A percentile compares a stretch with the other conserved stretches of the same genome.
Evolutionary conservation across 2,797 vertebrate species (phyloP).

Genomic region (Phylloscopus collybita): DNA sequence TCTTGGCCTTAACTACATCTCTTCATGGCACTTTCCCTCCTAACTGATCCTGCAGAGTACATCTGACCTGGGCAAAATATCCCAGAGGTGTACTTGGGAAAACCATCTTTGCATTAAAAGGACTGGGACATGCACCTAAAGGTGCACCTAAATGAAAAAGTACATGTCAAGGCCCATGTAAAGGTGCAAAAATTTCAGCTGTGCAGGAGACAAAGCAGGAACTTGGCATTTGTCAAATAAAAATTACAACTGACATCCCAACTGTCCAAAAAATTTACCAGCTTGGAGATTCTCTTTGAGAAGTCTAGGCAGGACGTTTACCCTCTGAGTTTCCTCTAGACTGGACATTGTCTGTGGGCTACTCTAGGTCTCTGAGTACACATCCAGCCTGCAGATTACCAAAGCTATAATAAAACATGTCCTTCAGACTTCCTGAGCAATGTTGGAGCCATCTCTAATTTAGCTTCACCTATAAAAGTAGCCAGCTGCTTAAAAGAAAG

Average conservation of each 20-base stretch:
- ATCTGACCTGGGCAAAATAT: background rate
- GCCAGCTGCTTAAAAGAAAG: slow-evolving; percentile 1
- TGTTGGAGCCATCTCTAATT: background rate
- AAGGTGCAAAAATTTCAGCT: background rate
- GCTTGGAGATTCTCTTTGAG: background rate
- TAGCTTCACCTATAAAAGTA: slow-evolving; percentile 8
- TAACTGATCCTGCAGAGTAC: background rate
- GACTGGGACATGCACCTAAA: background rate
- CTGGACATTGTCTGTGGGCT: background rate
- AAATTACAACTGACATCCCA: background rate
- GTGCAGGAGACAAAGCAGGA: background rate
- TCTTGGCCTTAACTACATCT: background rate
- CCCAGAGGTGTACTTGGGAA: background rate
- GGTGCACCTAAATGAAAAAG: background rate
- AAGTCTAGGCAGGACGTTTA: background rate
- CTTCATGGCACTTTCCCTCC: background rate
- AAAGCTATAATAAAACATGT: background rate
- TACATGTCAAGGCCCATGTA: background rate
- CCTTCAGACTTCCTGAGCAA: background rate
- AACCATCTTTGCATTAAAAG: background rate
- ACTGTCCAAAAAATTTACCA: background rate
- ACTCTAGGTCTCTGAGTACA: background rate
- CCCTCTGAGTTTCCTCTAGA: background rate
- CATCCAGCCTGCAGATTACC: background rate
- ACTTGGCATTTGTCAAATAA: background rate